Percentiles rank a stretch among this genome's conserved stretches.
phyloP scores from a whole-genome alignment of 2,888 invertebrate genomes.

The Asteroscopus sphinx region DNA sequence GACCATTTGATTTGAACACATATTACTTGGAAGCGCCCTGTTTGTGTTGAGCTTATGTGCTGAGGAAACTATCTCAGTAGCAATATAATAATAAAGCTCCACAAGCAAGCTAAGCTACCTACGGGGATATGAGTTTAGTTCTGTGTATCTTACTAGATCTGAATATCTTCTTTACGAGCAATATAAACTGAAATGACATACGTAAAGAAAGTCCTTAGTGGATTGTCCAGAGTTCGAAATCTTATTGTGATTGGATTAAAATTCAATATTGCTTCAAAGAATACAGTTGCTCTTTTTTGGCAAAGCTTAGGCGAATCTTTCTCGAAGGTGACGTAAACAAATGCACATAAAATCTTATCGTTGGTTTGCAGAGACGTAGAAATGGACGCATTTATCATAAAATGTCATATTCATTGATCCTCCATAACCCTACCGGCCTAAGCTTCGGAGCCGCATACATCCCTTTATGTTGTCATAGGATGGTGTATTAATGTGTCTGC shows the following conservation, averaged over 20 bases:
- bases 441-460: conserved; percentile 1
- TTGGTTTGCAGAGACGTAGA: background rate
- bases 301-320: no score
- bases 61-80: conserved; percentile 12
- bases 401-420: conserved; percentile 3
- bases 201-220: background rate
- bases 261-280: background rate
- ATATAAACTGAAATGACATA: conserved; percentile 18
- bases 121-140: conserved; percentile 27
- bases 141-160: conserved; percentile 14
- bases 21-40: conserved; percentile 24
- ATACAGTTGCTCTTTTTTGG: background rate
- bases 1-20: conserved; percentile 25
- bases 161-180: conserved; percentile 31
- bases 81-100: conserved; percentile 24
- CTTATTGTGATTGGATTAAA: conserved; percentile 25
- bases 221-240: background rate
- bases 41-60: conserved; percentile 31
- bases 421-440: background rate
- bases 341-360: background rate
- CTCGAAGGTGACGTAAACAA: background rate
- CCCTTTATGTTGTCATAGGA: conserved; percentile 33
- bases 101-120: conserved; percentile 16
- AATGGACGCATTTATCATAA: background rate
- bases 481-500: conserved; percentile 9